Evolutionary conservation across 2,113 vertebrate species (phyloP).

Genomic region (Leucopsar rothschildi): DNA sequence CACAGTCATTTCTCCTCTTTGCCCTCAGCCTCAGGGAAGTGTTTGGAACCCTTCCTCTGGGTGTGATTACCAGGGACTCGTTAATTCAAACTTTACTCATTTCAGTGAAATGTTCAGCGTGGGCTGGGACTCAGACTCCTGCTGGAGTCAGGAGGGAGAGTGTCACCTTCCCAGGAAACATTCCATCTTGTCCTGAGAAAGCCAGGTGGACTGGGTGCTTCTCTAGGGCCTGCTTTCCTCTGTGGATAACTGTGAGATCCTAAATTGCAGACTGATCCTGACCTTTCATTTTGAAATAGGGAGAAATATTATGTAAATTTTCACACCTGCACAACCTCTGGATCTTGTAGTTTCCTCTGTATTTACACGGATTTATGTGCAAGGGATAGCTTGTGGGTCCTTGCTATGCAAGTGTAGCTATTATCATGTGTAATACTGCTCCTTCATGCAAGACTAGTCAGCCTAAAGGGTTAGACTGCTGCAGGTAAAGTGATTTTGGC

Average conservation of each 20-base stretch:
- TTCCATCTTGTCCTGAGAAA: not conserved
- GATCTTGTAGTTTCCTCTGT: fast-evolving
- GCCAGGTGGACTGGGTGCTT: not conserved
- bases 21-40: not conserved
- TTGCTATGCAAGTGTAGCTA: not conserved
- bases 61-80: not conserved
- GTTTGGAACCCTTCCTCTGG: not conserved
- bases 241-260: not conserved
- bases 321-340: not conserved
- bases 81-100: not conserved
- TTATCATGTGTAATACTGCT: not conserved
- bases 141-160: not conserved
- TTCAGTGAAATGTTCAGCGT: not conserved
- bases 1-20: not conserved
- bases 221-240: not conserved
- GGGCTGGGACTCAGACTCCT: not conserved
- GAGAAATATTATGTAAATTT: not conserved
- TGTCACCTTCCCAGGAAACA: not conserved
- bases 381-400: not conserved
- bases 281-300: not conserved
- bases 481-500: not conserved
- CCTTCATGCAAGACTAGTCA: not conserved
- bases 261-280: not conserved
- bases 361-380: not conserved
- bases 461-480: not conserved